Base-by-base conservation (phyloP, 2,888 invertebrate genomes). In the Polylopha cassiicola region DNA sequence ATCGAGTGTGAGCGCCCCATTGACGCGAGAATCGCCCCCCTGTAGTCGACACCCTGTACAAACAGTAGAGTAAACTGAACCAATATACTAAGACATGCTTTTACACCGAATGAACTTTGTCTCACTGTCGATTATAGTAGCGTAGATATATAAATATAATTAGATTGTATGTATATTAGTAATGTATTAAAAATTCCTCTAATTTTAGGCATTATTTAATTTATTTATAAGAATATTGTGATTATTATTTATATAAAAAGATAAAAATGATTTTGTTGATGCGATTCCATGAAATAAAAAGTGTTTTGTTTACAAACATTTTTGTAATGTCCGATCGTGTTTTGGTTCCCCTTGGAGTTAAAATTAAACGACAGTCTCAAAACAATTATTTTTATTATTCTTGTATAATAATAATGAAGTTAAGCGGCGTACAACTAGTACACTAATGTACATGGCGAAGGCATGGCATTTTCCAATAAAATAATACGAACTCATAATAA, bases 381-480 rank as follows among this genome's bases (percentile, higher is more conserved):
- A 82, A 82, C 82, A 82, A 82, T 80, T 79, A 78, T 75, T 76
- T 66, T 80, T 75, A 75, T 76, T 79, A 73, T 73, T 78, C 62
- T 75, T 76, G 77, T 81, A 74, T 41, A 41, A 75, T 76, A 71
- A 69, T 76, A 72, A 73, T 76, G 70, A 71, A 70, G 72, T 77
- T 77, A 80, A 81, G 81, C 80, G 58, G 72, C 71, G 66, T 73
- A 78, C 73, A 73, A 52, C 71, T 75, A 76, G 73, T 73, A 70
- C 67, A 67, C 75, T 80, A 80, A 71, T 61, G 68, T 74, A 75
- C 65, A 68, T 62, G 73, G 66, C 65, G 62, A 65, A 64, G 67
- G 65, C 62, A 65, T 65, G 64, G 60, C 49, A 46, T 56, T 56
- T 47, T 56, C 47, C 52, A 56, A 51, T 48, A 53, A 55, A 61